These are phyloP conservation scores for Chloroceryle amazona DNA, from an alignment of 2,797 vertebrate species.

Conservation along the genomic window DNA sequence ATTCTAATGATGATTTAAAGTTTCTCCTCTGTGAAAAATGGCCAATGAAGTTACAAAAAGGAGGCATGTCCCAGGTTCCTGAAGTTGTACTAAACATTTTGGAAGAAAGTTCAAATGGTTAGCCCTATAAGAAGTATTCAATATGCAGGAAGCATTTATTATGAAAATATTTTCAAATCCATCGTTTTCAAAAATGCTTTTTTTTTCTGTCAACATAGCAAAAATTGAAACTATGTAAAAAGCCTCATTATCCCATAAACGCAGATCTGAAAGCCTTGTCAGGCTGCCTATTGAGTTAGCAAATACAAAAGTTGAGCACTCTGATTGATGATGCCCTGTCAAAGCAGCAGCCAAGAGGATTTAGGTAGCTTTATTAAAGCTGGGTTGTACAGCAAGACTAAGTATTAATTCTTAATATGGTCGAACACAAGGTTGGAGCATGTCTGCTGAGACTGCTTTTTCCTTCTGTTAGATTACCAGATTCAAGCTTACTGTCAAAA, in stretches of 20 bases:
- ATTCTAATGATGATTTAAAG: not conserved
- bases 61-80: not conserved
- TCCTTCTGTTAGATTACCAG: constrained; percentile 85
- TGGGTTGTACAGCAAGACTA: constrained; percentile 77
- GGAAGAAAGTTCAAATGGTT: not conserved
- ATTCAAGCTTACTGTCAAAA: constrained; percentile 87
- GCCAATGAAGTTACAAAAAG: not conserved
- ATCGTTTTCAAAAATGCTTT: not conserved
- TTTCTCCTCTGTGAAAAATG: not conserved
- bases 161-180: constrained; percentile 33
- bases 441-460: constrained; percentile 82
- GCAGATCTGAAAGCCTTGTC: constrained; percentile 57
- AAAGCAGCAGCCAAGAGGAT: constrained; percentile 72
- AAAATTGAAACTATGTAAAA: constrained; percentile 58
- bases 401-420: constrained; percentile 87
- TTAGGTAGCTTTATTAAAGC: constrained; percentile 75
- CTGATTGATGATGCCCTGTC: constrained; percentile 71
- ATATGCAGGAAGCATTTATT: constrained; percentile 27
- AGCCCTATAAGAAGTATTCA: not conserved
- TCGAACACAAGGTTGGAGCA: constrained; percentile 82
- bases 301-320: constrained; percentile 64
- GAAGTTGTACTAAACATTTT: not conserved
- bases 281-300: constrained; percentile 71
- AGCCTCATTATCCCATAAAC: constrained; percentile 68
- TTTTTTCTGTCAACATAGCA: constrained; percentile 58